Conservation (phyloP, 2,888 invertebrate genomes). For the Harpagoxenus sublaevis region DNA sequence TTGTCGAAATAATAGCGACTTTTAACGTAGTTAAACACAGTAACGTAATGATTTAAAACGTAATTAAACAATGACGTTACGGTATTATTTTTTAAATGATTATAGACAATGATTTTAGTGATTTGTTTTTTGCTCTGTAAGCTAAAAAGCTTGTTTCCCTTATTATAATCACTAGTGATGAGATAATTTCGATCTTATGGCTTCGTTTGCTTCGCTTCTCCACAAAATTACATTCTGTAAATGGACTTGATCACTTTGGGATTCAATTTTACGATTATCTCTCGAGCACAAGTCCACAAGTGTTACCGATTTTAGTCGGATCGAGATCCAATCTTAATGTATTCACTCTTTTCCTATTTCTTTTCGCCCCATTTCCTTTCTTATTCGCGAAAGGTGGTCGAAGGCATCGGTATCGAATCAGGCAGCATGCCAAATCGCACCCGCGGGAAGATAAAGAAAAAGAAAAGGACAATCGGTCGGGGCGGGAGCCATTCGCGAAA, state of each 20-base stretch:
- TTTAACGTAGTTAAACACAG: neutral
- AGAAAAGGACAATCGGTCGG: slow-evolving; percentile 22
- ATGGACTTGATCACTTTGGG: slow-evolving; percentile 15
- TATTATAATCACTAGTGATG: neutral
- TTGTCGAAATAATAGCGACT: neutral
- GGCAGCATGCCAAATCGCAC: slow-evolving; percentile 73
- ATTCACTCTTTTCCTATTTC: slow-evolving; percentile 58
- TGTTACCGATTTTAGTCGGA: slow-evolving; percentile 31
- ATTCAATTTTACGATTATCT: slow-evolving; percentile 46
- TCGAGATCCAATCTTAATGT: slow-evolving; percentile 62
- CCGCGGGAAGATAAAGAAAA: slow-evolving; percentile 68
- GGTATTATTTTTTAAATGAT: neutral
- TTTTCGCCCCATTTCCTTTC: slow-evolving; percentile 46
- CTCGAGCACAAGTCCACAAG: neutral
- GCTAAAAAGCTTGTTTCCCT: neutral
- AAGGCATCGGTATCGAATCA: slow-evolving; percentile 73
- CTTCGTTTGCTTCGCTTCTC: neutral
- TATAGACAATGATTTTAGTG: neutral
- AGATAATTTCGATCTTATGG: neutral
- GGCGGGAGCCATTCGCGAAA: slow-evolving; percentile 32
- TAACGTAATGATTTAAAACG: neutral
- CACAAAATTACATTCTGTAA: neutral
- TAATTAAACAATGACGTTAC: neutral
- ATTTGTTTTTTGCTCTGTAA: neutral
- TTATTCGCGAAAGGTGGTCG: slow-evolving; percentile 49